Conservation (phyloP, 1,140 invertebrate genomes). For the Pollicipes pollicipes region DNA sequence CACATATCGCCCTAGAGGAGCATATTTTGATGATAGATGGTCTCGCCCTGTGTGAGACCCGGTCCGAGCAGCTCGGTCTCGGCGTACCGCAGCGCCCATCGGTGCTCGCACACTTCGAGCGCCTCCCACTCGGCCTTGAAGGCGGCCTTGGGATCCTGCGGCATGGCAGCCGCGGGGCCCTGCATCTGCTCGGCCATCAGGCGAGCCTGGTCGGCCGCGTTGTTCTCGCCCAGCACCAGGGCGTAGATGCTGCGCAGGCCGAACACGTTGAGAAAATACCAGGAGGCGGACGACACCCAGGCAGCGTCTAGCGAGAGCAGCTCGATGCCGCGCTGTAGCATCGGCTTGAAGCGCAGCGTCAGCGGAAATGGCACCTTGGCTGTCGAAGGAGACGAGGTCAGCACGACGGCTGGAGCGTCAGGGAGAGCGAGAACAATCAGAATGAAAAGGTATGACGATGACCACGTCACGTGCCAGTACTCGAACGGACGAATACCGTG, state of each 20-base stretch:
- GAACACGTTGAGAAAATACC: conserved; percentile 99
- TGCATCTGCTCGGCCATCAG: conserved; percentile 98
- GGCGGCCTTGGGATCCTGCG: conserved; percentile 90
- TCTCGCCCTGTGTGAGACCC: background rate
- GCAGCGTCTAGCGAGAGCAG: conserved; percentile 86
- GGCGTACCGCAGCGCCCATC: conserved; percentile 50
- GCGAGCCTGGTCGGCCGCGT: conserved; percentile 88
- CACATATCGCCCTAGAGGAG: background rate
- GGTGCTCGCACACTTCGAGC: conserved; percentile 84
- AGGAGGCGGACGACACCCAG: conserved; percentile 98
- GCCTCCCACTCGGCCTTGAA: conserved; percentile 99
- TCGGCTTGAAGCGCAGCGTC: conserved; percentile 93
- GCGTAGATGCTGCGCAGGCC: conserved; percentile 94
- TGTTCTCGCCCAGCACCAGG: conserved; percentile 93
- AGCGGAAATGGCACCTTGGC: conserved; percentile 96
- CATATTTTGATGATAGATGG: background rate
- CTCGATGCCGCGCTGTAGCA: conserved; percentile 96
- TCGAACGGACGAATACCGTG: too few relatives aligned
- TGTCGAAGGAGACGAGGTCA: conserved; percentile 25
- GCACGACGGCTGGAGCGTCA: background rate
- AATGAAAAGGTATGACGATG: background rate
- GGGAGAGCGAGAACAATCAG: conserved; percentile 3
- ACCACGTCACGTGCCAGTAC: too few relatives aligned
- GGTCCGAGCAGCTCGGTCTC: conserved; percentile 15
- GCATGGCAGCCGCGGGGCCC: conserved; percentile 75